Conservation (phyloP, 2,797 vertebrate species). For the Lophura swinhoii region DNA sequence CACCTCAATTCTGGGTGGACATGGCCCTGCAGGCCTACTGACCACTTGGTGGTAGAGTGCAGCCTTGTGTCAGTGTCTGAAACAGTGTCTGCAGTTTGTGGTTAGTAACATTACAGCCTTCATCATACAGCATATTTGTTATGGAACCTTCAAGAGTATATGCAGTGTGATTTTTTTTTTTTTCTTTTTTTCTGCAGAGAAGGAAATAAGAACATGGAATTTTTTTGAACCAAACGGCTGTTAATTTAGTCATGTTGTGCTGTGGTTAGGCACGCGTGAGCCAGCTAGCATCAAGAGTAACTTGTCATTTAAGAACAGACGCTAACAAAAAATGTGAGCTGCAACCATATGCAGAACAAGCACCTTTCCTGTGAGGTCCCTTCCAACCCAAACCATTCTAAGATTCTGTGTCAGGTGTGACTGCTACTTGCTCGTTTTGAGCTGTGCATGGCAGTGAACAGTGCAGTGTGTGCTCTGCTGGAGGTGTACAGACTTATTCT, state of each 20-base stretch:
- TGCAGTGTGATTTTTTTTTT: neutral
- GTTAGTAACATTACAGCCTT: neutral
- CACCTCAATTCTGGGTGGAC: neutral
- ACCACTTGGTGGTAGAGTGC: rapidly evolving
- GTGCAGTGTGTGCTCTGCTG: neutral
- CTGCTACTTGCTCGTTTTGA: neutral
- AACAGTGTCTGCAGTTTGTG: neutral
- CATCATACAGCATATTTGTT: neutral
- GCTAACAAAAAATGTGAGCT: neutral
- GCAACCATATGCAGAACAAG: neutral
- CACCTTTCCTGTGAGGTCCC: neutral
- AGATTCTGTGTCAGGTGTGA: neutral
- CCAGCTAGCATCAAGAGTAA: neutral
- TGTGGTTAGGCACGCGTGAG: constrained; percentile 16
- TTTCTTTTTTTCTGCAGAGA: neutral
- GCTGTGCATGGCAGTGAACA: rapidly evolving
- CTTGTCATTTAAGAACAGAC: neutral
- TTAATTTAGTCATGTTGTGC: neutral
- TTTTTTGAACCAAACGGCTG: constrained; percentile 19
- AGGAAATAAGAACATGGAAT: neutral
- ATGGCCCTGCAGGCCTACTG: neutral
- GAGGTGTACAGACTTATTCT: neutral
- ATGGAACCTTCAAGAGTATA: neutral
- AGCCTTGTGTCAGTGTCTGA: neutral
- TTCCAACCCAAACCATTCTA: no score